Evolutionary conservation across 2,797 vertebrate genomes (phyloP).

Genomic region (Poeciliopsis presidionis): DNA sequence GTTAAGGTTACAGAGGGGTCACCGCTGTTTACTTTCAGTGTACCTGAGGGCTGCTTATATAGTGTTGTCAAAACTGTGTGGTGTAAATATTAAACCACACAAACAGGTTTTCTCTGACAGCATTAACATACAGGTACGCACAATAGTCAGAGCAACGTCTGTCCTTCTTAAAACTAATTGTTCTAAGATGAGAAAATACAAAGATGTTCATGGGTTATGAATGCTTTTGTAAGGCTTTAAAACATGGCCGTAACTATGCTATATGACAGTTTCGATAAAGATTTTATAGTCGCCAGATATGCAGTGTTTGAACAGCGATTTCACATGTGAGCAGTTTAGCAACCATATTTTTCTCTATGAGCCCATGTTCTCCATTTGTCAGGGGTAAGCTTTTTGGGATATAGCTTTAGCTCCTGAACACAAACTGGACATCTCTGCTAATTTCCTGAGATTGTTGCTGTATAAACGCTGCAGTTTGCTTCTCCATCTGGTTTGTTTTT

Average conservation of each 20-base stretch:
- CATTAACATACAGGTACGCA: neutral
- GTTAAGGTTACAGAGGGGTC: slow-evolving; percentile 21
- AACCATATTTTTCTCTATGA: neutral
- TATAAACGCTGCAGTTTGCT: slow-evolving; percentile 44
- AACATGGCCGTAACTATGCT: neutral
- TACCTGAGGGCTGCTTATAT: slow-evolving; percentile 20
- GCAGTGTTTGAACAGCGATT: neutral
- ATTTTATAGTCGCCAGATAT: neutral
- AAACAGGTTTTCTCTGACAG: neutral
- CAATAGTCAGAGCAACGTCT: neutral
- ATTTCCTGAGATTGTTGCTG: slow-evolving; percentile 62
- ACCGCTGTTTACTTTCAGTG: slow-evolving; percentile 23
- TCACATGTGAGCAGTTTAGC: neutral
- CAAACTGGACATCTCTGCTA: slow-evolving; percentile 29
- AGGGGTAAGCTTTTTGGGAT: slow-evolving; percentile 9
- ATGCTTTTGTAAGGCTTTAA: neutral
- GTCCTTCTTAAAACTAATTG: neutral
- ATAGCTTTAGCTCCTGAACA: slow-evolving; percentile 12
- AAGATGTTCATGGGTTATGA: neutral
- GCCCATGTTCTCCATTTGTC: slow-evolving; percentile 10
- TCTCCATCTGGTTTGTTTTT: slow-evolving; percentile 28
- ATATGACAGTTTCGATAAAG: neutral
- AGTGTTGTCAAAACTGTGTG: neutral
- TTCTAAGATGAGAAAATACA: neutral
- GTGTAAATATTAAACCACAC: slow-evolving; percentile 3